These are phyloP conservation scores for Automeris io DNA, from an alignment of 2,888 invertebrate species.

Conservation along the genomic window DNA sequence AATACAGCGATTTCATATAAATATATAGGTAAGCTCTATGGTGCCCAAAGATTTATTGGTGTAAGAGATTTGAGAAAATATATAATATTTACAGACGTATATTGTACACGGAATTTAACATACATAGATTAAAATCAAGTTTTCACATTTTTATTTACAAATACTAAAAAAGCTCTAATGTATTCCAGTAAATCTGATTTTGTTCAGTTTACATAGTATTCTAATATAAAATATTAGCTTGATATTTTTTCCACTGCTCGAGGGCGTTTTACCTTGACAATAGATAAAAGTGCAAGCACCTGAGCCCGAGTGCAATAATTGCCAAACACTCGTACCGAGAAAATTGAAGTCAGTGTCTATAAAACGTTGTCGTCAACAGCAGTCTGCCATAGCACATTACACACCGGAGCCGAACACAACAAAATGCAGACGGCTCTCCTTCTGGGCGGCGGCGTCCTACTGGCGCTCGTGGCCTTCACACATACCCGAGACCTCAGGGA, in stretches of 20 bases:
- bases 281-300: constrained; percentile 39
- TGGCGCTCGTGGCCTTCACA: constrained; percentile 59
- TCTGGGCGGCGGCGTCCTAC: constrained; percentile 36
- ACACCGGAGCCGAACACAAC: constrained; percentile 33
- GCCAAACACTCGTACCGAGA: constrained; percentile 48
- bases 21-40: no score
- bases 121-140: no score
- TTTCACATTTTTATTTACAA: no score
- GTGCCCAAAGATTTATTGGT: no score
- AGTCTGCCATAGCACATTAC: constrained; percentile 43
- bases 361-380: constrained; percentile 49
- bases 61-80: no score
- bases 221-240: no score
- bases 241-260: constrained; percentile 1
- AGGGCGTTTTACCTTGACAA: constrained; percentile 48
- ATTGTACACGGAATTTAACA: no score
- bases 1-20: no score
- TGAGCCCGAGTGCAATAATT: constrained; percentile 45
- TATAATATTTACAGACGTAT: no score
- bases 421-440: constrained; percentile 52
- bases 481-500: constrained; percentile 58
- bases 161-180: no score
- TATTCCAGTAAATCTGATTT: no score
- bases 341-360: constrained; percentile 58
- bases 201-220: no score